phyloP scores from a whole-genome alignment of 2,888 invertebrate species.

The Stomorhina lunata region DNA sequence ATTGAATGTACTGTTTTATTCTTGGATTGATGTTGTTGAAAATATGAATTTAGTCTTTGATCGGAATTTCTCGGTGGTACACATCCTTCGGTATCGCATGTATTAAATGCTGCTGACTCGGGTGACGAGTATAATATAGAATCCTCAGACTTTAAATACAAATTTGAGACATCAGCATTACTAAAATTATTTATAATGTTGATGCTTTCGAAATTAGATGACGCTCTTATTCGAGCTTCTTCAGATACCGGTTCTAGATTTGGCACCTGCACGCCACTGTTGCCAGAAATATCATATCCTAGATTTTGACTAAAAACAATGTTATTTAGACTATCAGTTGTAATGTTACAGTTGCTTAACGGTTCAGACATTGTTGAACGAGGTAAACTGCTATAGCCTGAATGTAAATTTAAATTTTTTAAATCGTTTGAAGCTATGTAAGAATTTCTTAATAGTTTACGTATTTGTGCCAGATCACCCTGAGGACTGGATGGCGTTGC shows the following conservation, averaged over 20 bases:
- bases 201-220: conserved; percentile 74
- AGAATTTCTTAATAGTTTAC: conserved; percentile 77
- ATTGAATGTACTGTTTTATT: neutral
- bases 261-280: conserved; percentile 70
- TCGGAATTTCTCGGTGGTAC: conserved; percentile 31
- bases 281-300: conserved; percentile 65
- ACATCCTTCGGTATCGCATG: conserved; percentile 71
- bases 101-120: conserved; percentile 84
- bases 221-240: conserved; percentile 80
- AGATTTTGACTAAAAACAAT: conserved; percentile 80
- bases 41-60: neutral
- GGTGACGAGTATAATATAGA: conserved; percentile 90
- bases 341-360: conserved; percentile 80
- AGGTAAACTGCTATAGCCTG: conserved; percentile 92
- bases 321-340: conserved; percentile 73
- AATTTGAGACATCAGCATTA: conserved; percentile 81
- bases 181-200: conserved; percentile 61
- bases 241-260: conserved; percentile 86
- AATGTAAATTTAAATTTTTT: conserved; percentile 56
- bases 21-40: conserved; percentile 37
- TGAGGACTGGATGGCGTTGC: conserved; percentile 91
- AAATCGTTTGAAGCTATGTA: conserved; percentile 68
- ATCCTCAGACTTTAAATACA: conserved; percentile 84
- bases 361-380: conserved; percentile 91
- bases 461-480: conserved; percentile 82